Evolutionary conservation across 2,797 vertebrate genomes (phyloP).

Genomic region (Hybognathus amarus): DNA sequence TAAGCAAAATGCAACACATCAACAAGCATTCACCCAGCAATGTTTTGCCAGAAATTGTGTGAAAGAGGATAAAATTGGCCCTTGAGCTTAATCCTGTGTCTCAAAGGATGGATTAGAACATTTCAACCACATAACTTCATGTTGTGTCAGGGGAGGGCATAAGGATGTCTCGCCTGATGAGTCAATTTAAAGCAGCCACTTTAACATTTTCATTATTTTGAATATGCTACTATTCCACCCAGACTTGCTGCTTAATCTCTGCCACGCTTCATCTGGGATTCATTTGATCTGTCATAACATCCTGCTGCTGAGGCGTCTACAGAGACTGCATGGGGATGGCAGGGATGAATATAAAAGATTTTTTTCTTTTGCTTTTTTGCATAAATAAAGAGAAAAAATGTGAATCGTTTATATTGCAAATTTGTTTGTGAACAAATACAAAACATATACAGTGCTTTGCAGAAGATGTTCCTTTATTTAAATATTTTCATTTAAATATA

Average conservation of each 20-base stretch:
- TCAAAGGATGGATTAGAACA: conserved; percentile 72
- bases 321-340: conserved; percentile 6
- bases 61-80: conserved; percentile 65
- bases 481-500: background rate
- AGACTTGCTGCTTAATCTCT: conserved; percentile 73
- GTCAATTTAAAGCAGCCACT: conserved; percentile 76
- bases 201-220: conserved; percentile 69
- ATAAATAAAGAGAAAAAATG: background rate
- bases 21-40: conserved; percentile 32
- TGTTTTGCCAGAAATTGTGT: conserved; percentile 35
- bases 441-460: background rate
- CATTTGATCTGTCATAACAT: conserved; percentile 77
- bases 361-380: background rate
- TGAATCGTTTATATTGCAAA: background rate
- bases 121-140: conserved; percentile 71
- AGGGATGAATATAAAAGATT: background rate
- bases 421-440: background rate
- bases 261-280: conserved; percentile 77
- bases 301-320: conserved; percentile 71
- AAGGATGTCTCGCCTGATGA: conserved; percentile 78
- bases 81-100: conserved; percentile 66
- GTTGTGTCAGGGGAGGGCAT: conserved; percentile 65
- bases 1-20: conserved; percentile 23
- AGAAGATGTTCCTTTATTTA: background rate
- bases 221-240: conserved; percentile 74